Base-by-base conservation (phyloP, 1,140 invertebrate species). In the Glomeris maerens region DNA sequence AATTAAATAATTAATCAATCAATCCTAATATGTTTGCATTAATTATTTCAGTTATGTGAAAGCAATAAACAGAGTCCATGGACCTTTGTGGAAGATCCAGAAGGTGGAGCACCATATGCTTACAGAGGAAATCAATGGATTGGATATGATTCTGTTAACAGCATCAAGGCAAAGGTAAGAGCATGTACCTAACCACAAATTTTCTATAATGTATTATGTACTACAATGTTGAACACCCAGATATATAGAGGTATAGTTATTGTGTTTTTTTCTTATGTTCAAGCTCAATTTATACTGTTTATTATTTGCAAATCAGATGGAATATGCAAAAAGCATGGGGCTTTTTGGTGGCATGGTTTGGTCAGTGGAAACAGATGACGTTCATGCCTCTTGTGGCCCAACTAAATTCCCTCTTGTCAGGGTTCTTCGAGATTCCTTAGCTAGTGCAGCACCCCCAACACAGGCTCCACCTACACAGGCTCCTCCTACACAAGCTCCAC, bases 11-110 rank as follows among this genome's bases (percentile, higher is more conserved):
- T 42, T 7, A 5, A 21, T 5, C 4, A 42, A 42, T 7, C 5
- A 42, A 5, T 42, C 17, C 25, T 17, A 42, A 5, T 42, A 21
- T 5, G 5, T 7, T 49, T 48, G 38, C n/a, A 51, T 63, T 65
- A n/a, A n/a, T n/a, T n/a, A n/a, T n/a, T n/a, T 13, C 57, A 91
- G 86, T 89, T 93, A 57, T 93, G 88, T 64, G 83, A 88, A 69
- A 76, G 76, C 45, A 66, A 92, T 0, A 78, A 59, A 61, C 71
- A 59, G 53, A 64, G 74, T 10, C 75, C 79, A 10, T 94, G 87
- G 88, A 79, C 75, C 5, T 88, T 90, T 55, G 67, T 87, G 17
- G 91, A 86, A 84, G 85, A 91, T 60, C 81, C 87, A 21, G 84
- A 90, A 66, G 89, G 86, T 81, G 87, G 88, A 63, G 85, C 87